phyloP scores from a whole-genome alignment of 2,113 vertebrate genomes.

The Coracopsis vasa region DNA sequence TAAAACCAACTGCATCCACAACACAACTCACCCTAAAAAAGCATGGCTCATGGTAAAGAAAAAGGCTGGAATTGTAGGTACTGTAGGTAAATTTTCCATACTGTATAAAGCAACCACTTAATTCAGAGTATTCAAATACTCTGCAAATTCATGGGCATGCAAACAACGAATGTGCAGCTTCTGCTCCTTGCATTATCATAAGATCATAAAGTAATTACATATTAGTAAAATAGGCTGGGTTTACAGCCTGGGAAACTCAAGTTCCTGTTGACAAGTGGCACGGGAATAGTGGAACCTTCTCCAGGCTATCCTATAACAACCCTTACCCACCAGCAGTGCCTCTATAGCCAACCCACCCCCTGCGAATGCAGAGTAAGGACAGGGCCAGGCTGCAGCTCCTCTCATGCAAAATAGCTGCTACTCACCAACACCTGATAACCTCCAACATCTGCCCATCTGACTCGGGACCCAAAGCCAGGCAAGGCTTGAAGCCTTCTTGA shows the following conservation, averaged over 20 bases:
- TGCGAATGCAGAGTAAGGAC: fast-evolving
- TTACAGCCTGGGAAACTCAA: neutral
- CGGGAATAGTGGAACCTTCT: neutral
- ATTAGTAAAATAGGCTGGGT: neutral
- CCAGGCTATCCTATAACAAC: neutral
- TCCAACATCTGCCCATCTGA: neutral
- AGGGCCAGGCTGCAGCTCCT: neutral
- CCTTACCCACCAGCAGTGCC: neutral
- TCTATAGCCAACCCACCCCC: neutral
- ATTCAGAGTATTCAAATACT: neutral
- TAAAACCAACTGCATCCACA: neutral
- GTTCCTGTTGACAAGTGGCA: neutral
- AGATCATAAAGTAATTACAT: neutral
- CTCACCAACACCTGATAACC: neutral
- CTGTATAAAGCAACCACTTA: neutral
- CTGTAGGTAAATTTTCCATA: neutral
- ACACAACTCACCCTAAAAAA: neutral
- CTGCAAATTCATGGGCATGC: neutral
- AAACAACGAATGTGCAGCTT: neutral
- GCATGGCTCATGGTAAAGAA: fast-evolving
- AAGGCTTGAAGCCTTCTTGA: neutral
- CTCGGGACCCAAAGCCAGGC: neutral
- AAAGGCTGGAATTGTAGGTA: neutral
- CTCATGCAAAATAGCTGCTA: neutral
- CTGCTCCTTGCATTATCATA: neutral